Evolutionary conservation across 2,797 vertebrate genomes (phyloP), one percentile per base, ranked within the genome.

Genomic region (Antrozous pallidus): DNA sequence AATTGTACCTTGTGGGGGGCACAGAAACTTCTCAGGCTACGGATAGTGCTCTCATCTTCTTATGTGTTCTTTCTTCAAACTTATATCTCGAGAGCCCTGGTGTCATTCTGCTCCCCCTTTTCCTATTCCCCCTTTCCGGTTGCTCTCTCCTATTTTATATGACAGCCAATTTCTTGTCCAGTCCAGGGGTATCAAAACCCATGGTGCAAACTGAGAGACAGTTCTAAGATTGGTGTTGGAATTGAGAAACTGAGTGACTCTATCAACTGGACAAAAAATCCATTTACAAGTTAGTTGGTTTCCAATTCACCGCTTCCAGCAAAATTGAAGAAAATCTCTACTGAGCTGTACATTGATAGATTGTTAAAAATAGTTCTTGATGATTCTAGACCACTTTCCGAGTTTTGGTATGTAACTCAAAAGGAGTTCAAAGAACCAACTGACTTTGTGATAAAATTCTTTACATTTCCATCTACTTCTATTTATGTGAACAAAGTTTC

Each of bases 261-360:
- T 69, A 45, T 42, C 47, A 24, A 61, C 81, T 87, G 26, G 79
- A 81, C 42, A 71, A 70, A 90, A 75, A 82, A 65, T 51, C 71
- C 56, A 47, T 94, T 81, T 73, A 74, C 51, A 86, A 77, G 58
- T 70, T n/a, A 24, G 74, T 78, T 77, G 77, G 67, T 73, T 93
- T 94, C 83, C 86, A 75, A 83, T 89, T 58, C 65, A 84, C 94
- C 95, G 91, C 31, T 78, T 91, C 79, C n/a, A 75, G 9, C 75
- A 45, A 88, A 73, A 90, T 47, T 61, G 61, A 88, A 81, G 40
- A 54, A 67, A 70, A 36, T 8, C 90, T 42, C 42, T 56, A 80
- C 69, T 91, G 74, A 61, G 69, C 73, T 92, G 36, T 93, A 83
- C 38, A 8, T 47, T 71, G 73, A 79, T 71, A 58, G 58, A 77